phyloP scores from a whole-genome alignment of 2,888 invertebrate species.

The Brachyopa scutellaris region DNA sequence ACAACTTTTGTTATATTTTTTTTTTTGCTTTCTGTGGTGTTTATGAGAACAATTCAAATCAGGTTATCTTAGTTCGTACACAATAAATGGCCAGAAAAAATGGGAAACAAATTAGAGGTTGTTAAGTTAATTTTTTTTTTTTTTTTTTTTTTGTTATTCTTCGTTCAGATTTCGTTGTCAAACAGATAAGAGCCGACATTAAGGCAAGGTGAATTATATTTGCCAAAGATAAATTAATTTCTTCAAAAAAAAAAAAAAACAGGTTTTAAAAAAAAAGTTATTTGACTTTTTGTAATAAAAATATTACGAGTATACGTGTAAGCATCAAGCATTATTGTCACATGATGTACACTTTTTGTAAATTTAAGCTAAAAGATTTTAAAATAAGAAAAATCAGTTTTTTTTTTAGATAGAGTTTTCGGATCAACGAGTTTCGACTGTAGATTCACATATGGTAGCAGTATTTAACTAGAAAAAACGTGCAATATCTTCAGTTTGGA shows the following conservation, averaged over 20 bases:
- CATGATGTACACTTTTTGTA: too few species aligned
- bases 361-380: too few species aligned
- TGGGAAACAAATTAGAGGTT: slow-evolving; percentile 58
- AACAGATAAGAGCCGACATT: slow-evolving; percentile 50
- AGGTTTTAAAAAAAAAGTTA: not conserved
- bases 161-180: slow-evolving; percentile 41
- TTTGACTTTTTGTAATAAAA: too few species aligned
- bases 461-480: too few species aligned
- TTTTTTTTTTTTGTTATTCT: slow-evolving; percentile 1
- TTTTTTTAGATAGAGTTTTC: too few species aligned
- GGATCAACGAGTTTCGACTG: too few species aligned
- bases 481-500: too few species aligned
- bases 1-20: slow-evolving; percentile 16
- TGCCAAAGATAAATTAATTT: slow-evolving; percentile 35
- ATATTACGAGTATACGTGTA: too few species aligned
- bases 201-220: slow-evolving; percentile 58
- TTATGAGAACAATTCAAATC: slow-evolving; percentile 62
- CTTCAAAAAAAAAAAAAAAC: not conserved
- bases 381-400: too few species aligned
- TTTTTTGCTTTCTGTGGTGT: not conserved
- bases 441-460: too few species aligned
- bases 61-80: slow-evolving; percentile 57
- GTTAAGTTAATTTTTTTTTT: slow-evolving; percentile 25
- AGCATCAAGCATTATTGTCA: too few species aligned
- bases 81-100: slow-evolving; percentile 57